Conservation (phyloP, 2,113 vertebrate genomes). For the Neotragus moschatus region DNA sequence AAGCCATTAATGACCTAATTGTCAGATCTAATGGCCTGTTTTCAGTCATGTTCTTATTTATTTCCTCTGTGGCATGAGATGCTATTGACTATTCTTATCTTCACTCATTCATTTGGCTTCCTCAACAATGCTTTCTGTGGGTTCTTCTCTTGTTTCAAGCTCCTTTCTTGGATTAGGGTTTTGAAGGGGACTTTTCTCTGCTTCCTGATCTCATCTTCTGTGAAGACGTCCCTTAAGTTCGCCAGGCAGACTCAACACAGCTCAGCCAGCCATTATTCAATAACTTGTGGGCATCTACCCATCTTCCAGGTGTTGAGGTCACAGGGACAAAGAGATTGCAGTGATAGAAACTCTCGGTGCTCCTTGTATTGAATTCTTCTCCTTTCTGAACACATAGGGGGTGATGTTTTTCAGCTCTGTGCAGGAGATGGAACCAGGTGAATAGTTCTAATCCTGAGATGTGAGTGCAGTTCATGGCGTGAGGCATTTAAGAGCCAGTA, state of each 20-base stretch:
- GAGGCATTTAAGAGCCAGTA: neutral
- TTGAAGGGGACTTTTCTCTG: neutral
- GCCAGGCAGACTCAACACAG: neutral
- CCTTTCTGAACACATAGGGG: neutral
- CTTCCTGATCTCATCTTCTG: neutral
- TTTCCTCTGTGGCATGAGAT: constrained; percentile 10
- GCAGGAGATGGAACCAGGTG: neutral
- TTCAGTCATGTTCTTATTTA: constrained; percentile 56
- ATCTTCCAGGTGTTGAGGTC: neutral
- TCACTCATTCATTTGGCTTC: constrained; percentile 34
- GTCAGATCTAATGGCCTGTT: constrained; percentile 43
- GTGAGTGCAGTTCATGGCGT: neutral
- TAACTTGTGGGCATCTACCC: accelerated
- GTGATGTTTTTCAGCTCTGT: neutral
- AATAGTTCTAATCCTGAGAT: neutral
- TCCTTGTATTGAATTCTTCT: neutral
- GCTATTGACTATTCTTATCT: constrained; percentile 35
- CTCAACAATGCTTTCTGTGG: neutral
- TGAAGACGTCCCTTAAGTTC: neutral
- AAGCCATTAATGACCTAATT: constrained; percentile 58
- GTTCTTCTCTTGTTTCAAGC: neutral
- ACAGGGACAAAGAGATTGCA: neutral
- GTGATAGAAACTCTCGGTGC: neutral
- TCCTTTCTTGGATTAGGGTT: neutral
- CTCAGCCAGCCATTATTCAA: neutral